phyloP scores from a whole-genome alignment of 2,113 vertebrate species.

The Peromyscus polionotus region DNA sequence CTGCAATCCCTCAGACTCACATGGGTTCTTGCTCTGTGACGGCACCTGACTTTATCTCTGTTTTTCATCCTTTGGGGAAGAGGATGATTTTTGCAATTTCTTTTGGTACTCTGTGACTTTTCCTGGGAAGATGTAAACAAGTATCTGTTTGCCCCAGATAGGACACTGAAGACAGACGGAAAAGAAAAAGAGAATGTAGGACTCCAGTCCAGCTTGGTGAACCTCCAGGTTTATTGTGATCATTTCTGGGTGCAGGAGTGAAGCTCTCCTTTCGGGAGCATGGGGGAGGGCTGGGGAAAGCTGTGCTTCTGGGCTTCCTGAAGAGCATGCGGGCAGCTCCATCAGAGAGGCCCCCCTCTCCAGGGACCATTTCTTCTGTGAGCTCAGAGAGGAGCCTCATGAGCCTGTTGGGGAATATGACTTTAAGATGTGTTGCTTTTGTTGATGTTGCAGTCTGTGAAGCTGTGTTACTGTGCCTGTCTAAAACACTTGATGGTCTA shows the following conservation, averaged over 20 bases:
- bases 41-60: not conserved
- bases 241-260: not conserved
- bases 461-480: too few species aligned
- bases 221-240: not conserved
- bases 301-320: too few species aligned
- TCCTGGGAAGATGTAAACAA: too few species aligned
- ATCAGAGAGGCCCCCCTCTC: not conserved
- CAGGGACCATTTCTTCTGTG: not conserved
- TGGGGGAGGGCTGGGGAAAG: not conserved
- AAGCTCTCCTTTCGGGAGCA: not conserved
- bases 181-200: not conserved
- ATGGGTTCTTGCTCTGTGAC: not conserved
- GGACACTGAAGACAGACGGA: not conserved
- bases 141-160: not conserved
- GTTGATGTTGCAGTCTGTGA: too few species aligned
- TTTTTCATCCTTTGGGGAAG: not conserved
- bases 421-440: too few species aligned
- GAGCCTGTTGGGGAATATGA: too few species aligned
- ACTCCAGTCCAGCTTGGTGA: not conserved
- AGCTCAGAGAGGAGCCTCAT: not conserved
- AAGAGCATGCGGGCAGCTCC: not conserved
- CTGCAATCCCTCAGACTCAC: not conserved
- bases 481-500: too few species aligned
- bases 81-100: not conserved
- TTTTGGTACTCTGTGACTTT: not conserved